Evolutionary conservation across 2,113 vertebrate genomes (phyloP), one percentile per base, ranked within the genome.

Genomic region (Puffinus mauretanicus): DNA sequence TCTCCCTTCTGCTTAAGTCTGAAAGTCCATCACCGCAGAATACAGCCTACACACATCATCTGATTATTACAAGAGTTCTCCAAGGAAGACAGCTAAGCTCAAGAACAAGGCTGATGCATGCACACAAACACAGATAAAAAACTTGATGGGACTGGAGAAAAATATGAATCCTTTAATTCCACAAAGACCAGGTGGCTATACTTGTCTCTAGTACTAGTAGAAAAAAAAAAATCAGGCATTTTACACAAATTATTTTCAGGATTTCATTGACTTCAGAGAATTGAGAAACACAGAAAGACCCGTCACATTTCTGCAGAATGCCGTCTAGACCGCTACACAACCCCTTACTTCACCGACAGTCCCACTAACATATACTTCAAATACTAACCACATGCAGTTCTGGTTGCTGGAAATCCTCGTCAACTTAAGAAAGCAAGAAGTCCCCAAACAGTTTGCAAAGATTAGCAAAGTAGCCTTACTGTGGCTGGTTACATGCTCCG

Each of bases 401-500:
- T 18, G 26, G 16, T 16, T 57, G 44, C 66, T 32, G 65, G 20
- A 88, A 82, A 38, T 4, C 11, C 4, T 26, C 13, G 5, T 9
- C 7, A 26, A 26, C 15, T 20, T 4, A 36, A 11, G 32, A 27
- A 47, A n/a, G 8, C 9, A 62, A 12, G 14, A 65, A 18, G 30
- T 67, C 62, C 9, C 49, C 22, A 27, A 13, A 30, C 29, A 66
- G 16, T 24, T 47, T 5, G 21, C 12, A n/a, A 79, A 51, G 36
- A 52, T 10, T 9, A 80, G 49, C 52, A 14, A 57, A 42, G n/a
- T 4, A 44, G 34, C 81, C 34, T 46, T 44, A 22, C 6, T 21
- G 34, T 1, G 27, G 10, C 16, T 25, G 32, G 34, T 17, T 25
- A 61, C 0, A 0, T 1, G 13, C 34, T 36, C 52, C 34, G 36